Conservation (phyloP, 2,113 vertebrate species). For the Muscicapa adusta region DNA sequence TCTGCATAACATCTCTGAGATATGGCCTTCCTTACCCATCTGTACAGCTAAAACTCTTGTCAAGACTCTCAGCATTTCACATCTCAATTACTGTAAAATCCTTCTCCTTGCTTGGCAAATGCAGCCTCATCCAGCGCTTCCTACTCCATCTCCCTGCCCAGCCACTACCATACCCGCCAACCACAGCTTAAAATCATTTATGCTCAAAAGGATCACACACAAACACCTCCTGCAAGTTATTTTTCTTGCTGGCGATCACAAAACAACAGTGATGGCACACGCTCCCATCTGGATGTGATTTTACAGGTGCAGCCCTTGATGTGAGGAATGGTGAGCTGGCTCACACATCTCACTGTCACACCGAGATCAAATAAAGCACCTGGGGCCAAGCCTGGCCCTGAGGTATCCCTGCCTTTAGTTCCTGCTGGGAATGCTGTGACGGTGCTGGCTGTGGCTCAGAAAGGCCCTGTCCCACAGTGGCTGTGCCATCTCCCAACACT, state of each 20-base stretch:
- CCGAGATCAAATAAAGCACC: neutral
- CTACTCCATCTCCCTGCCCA: constrained; percentile 54
- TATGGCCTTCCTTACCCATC: constrained; percentile 68
- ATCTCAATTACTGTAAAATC: constrained; percentile 69
- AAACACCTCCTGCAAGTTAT: constrained; percentile 35
- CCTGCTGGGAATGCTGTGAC: neutral
- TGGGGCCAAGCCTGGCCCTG: neutral
- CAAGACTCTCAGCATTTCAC: constrained; percentile 67
- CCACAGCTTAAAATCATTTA: constrained; percentile 59
- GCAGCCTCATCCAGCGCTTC: constrained; percentile 51
- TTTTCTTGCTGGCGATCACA: neutral
- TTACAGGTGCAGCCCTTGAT: neutral
- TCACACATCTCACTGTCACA: neutral
- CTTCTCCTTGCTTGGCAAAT: constrained; percentile 64
- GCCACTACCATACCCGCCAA: constrained; percentile 43
- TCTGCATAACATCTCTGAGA: constrained; percentile 63
- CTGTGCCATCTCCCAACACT: neutral
- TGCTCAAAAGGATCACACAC: constrained; percentile 40
- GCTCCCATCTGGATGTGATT: neutral
- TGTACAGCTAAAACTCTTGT: constrained; percentile 71
- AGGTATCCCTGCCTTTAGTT: neutral
- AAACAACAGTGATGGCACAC: neutral
- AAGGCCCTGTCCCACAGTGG: rapidly evolving
- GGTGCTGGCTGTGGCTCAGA: neutral
- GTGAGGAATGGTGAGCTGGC: neutral